Evolutionary conservation across 2,888 invertebrate genomes (phyloP), one percentile per base, ranked within the genome.

Genomic region (Erebia epiphron): DNA sequence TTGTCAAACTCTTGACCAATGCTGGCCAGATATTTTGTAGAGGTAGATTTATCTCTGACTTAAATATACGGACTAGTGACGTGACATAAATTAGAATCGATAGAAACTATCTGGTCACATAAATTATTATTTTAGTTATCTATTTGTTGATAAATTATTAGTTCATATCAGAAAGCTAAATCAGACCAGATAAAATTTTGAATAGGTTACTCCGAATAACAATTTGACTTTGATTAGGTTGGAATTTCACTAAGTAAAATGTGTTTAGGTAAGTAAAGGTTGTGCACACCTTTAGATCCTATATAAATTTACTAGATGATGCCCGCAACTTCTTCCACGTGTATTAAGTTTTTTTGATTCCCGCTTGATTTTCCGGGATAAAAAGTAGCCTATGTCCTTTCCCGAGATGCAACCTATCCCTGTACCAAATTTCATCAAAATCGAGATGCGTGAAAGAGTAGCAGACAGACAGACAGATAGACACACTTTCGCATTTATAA

Each of bases 1-100:
- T 58, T 68, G 71, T 71, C 71, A 62, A 46, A 68, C 56, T 52
- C 52, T 68, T 64, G 64, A 68, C 52, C 63, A 68, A 64, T 18
- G 43, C 61, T 70, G 21, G 60, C 61, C 26, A 63, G 58, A 52
- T 64, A 68, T 64, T 64, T 18, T 58, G 60, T 64, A 8, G 16
- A 60, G 58, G 60, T 35, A 67, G 50, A 67, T 50, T 60, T 67
- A 67, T 60, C 60, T 60, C 60, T 50, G 50, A 60, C 67, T 58
- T 49, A 66, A 54, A 54, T 57, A 56, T 21, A n/a, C 67, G 49
- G 41, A 21, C 60, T 67, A 60, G 26, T 60, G 58, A 67, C 67
- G 50, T 67, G 58, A 60, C 50, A 67, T 67, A 50, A 67, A 67
- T 67, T 67, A 67, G 18, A 60, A 67, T 50, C 58, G 57, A 67